Conservation (phyloP, 2,113 vertebrate genomes). For the Engraulis encrasicolus region DNA sequence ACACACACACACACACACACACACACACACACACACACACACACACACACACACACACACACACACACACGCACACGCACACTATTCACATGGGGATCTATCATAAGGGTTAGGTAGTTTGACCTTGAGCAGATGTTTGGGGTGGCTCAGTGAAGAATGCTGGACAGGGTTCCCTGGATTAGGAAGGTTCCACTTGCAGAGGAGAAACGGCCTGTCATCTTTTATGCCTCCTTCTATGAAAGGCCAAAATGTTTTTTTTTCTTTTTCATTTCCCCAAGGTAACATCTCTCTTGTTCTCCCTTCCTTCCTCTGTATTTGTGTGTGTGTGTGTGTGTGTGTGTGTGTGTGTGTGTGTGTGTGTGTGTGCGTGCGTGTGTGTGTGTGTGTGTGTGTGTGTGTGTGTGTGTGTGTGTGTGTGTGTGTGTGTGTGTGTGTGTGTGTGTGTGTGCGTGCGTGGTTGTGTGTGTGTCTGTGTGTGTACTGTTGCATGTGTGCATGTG, state of each 20-base stretch:
- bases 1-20: no score
- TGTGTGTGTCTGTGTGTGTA: neutral
- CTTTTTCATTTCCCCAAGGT: neutral
- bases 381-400: no score
- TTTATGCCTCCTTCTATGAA: neutral
- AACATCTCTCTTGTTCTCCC: neutral
- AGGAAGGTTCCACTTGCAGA: neutral
- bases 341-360: no score
- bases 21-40: no score
- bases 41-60: no score
- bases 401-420: no score
- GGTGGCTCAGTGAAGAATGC: neutral
- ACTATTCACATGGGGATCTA: no score
- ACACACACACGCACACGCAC: no score
- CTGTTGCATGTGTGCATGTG: conserved; percentile 4
- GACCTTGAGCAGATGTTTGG: neutral
- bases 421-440: neutral
- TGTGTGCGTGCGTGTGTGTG: no score
- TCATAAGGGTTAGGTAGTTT: neutral
- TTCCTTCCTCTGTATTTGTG: no score
- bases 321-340: no score
- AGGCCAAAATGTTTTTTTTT: neutral
- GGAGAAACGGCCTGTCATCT: neutral
- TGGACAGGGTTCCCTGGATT: neutral
- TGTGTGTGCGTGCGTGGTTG: conserved; percentile 42